phyloP scores from a whole-genome alignment of 2,797 vertebrate species.

The Danio albolineatus region DNA sequence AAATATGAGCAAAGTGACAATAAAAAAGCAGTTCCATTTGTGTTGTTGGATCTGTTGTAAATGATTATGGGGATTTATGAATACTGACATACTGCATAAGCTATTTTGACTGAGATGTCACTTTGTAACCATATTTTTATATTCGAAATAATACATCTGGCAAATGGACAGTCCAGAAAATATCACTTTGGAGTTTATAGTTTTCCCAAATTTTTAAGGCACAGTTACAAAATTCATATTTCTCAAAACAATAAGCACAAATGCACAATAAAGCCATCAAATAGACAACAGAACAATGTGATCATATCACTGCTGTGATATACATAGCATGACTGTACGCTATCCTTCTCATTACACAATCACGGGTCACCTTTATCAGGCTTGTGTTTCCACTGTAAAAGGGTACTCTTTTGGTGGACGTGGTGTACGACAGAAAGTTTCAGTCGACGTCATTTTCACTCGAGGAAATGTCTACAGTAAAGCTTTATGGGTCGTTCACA shows the following conservation, averaged over 20 bases:
- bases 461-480: no score
- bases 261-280: not conserved
- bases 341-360: not conserved
- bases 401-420: no score
- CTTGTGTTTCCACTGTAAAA: no score
- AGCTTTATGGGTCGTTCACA: no score
- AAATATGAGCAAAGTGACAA: not conserved
- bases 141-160: not conserved
- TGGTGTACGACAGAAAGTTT: no score
- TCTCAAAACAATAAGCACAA: not conserved
- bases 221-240: not conserved
- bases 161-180: not conserved
- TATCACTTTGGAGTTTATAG: not conserved
- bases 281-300: not conserved
- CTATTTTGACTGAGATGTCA: not conserved
- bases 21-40: not conserved
- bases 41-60: conserved; percentile 3
- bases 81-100: not conserved
- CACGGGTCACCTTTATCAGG: no score
- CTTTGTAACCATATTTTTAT: not conserved
- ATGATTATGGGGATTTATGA: conserved; percentile 8
- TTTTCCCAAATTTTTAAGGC: not conserved
- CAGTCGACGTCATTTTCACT: no score
- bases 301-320: not conserved
- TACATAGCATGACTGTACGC: not conserved